These are phyloP conservation scores for Montipora cactus DNA, from an alignment of 64 coral and sea anemone species.

Conservation along the genomic window DNA sequence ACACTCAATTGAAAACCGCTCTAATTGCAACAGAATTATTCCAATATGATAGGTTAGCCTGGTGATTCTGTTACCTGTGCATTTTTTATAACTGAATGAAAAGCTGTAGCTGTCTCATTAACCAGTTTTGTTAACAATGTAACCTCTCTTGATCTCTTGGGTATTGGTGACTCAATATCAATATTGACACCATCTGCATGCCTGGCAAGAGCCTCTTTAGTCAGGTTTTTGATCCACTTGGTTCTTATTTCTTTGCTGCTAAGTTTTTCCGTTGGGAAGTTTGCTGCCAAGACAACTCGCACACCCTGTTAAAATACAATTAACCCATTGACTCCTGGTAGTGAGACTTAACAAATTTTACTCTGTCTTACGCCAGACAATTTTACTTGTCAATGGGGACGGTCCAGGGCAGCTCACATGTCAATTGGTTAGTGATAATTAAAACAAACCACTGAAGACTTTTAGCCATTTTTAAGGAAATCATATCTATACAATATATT, in stretches of 20 bases:
- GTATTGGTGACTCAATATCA: conserved; percentile 92
- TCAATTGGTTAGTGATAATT: no score
- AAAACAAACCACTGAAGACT: no score
- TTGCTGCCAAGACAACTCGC: conserved; percentile 81
- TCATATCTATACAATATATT: no score
- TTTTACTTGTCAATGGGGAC: no score
- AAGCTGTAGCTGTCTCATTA: conserved; percentile 67
- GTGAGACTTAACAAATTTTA: no score
- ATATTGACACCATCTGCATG: conserved; percentile 97
- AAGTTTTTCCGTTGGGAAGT: conserved; percentile 81
- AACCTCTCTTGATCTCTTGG: conserved; percentile 81
- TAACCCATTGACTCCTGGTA: no score
- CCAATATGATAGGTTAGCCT: no score
- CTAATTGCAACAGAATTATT: no score
- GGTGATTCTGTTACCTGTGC: conserved; percentile 12
- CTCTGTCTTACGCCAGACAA: no score
- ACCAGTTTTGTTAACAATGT: conserved; percentile 89
- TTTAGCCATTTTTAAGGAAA: no score
- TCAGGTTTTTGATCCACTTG: conserved; percentile 93
- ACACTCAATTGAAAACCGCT: no score
- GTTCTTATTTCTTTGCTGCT: conserved; percentile 50
- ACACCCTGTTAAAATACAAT: conserved; percentile 70
- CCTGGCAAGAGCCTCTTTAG: conserved; percentile 69
- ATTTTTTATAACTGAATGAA: conserved; percentile 51
- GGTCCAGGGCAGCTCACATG: no score